Evolutionary conservation across 2,113 vertebrate genomes (phyloP).

Genomic region (Aldabrachelys gigantea): DNA sequence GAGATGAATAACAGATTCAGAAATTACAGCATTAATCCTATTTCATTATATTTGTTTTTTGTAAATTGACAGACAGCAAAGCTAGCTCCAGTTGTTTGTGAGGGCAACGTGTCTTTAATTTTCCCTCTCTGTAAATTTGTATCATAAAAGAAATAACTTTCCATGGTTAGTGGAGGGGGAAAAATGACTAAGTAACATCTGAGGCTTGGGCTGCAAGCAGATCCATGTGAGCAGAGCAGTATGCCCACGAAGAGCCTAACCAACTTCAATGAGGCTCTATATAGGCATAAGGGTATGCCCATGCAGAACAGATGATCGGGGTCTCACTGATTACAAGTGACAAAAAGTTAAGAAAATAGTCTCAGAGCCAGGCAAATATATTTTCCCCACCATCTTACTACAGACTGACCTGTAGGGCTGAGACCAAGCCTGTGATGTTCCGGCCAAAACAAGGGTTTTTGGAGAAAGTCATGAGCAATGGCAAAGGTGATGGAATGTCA

Average conservation of each 20-base stretch:
- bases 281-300: constrained; percentile 43
- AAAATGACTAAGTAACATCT: neutral
- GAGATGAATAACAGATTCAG: neutral
- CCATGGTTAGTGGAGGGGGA: neutral
- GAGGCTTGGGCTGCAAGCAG: neutral
- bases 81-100: neutral
- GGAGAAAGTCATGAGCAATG: neutral
- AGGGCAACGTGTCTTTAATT: neutral
- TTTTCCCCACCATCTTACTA: neutral
- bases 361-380: neutral
- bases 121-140: neutral
- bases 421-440: neutral
- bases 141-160: neutral
- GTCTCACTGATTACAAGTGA: neutral
- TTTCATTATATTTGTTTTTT: neutral
- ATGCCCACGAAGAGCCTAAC: neutral
- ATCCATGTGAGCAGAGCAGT: neutral
- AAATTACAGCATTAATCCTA: neutral
- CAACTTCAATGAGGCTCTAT: neutral
- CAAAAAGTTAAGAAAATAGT: neutral
- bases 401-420: neutral
- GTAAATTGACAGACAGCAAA: neutral
- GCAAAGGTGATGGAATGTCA: accelerated
- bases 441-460: neutral
- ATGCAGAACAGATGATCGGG: constrained; percentile 8